Evolutionary conservation across 2,113 vertebrate species (phyloP), one percentile per base, ranked within the genome.

Genomic region (Eudorcas thomsonii): DNA sequence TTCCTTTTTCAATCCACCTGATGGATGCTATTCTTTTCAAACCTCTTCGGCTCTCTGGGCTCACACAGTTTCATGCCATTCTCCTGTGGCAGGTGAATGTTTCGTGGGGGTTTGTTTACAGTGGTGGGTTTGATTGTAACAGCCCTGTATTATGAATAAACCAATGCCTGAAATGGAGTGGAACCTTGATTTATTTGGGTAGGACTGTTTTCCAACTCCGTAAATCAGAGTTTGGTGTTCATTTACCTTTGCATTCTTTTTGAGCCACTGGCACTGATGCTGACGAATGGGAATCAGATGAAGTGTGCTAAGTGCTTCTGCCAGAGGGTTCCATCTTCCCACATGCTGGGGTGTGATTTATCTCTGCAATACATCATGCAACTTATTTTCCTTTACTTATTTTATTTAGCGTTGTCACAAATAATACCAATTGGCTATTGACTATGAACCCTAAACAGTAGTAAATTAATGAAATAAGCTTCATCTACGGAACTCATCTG

Each of bases 261-360:
- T 98, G 98, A 99, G 99, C 98, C 98, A 99, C 97, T 94, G 98
- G 98, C 96, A 93, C 98, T 97, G 97, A 98, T 98, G 95, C 99
- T 99, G 99, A 99, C 77, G 98, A 98, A 99, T 99, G 99, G 98
- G 98, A 99, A 99, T 99, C 99, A 99, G 99, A 99, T 99, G 99
- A 99, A 99, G 99, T 99, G 99, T 99, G 98, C 98, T 99, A 99
- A 99, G 99, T 98, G 98, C 98, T 98, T 98, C 99, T 98, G 99
- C 98, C 99, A 98, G 98, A 99, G 98, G 98, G 99, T 99, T 98
- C 99, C 98, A 98, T 99, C 99, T 98, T 98, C 98, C 98, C 98
- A 89, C 97, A 91, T 98, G 99, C 98, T 88, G 94, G 97, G 95
- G 96, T 98, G 98, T 99, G 99, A 99, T 99, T 99, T 99, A 99